Base-by-base conservation (phyloP, 2,888 invertebrate species). In the Trisateles emortualis region DNA sequence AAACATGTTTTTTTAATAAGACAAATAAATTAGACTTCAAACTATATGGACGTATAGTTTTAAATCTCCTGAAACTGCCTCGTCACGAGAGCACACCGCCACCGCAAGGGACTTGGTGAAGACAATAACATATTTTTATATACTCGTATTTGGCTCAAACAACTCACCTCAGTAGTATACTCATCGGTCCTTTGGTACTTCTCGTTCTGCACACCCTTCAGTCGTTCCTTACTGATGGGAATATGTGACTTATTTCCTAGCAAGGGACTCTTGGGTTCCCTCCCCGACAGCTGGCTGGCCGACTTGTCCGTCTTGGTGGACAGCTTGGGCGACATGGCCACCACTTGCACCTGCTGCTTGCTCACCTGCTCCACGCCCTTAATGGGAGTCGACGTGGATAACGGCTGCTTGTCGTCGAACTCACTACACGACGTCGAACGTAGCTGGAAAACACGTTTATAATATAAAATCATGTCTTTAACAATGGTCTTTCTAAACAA, bases 301-400 rank as follows among this genome's bases (percentile, higher is more conserved):
- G 50, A 19, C 38, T 35, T 33, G 13, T 49, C 52, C 35, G 47
- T 30, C 44, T 33, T 40, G 42, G 42, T 51, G 29, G 59, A 35
- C 45, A 71, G 70, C 67, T 90, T 91, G 52, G 88, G 90, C 60
- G 91, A 87, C 85, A 90, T 82, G 60, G 82, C 91, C 51, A 92
- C 92, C 43, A 92, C 91, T 43, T 83, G 85, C 41, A 76, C 90
- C 40, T 76, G 82, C 58, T 77, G 55, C 62, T 74, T 74, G 32
- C 49, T 50, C 29, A 52, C 64, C 10, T 73, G 75, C 17, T 61
- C 64, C 0, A 22, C 42, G 22, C 73, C 75, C 69, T 87, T 89
- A 59, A 90, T 76, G 11, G 93, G 92, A 32, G 92, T 92, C 3
- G 93, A 92, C 29, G 91, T 81, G 9, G 78, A 81, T 46, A 91